Base-by-base conservation (phyloP, 2,888 invertebrate species). In the Clitarchus hookeri region DNA sequence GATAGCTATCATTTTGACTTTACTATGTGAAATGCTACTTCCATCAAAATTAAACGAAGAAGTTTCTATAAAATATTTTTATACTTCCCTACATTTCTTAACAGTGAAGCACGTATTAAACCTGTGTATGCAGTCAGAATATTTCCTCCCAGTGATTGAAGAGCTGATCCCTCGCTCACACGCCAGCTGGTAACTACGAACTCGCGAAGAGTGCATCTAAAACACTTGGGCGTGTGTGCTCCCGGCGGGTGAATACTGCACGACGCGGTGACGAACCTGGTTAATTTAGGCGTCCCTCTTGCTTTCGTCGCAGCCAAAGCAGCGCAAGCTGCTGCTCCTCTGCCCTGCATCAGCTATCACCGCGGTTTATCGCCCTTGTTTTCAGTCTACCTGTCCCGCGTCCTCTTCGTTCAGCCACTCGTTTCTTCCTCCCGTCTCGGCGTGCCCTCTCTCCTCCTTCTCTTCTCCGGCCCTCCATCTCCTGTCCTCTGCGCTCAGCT, bases 281-380 rank as follows among this genome's bases (percentile, higher is more conserved):
- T 23, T 65, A 65, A 65, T 65, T 65, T 11, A 65, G 65, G 65
- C 65, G 65, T 89, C 90, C 90, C 84, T 27, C 84, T 44, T 25
- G 44, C 83, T 53, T 11, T 83, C 83, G 9, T 25, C 26, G 54
- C 27, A 27, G 25, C 54, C 12, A 53, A 9, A 23, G 27, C 23
- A n/a, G 44, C 11, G n/a, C 77, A 12, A 8, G 54, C 9, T 13
- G 16, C 48, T 48, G 48, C 6, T n/a, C 84, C 19, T 44, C 65
- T 26, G 13, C 44, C 13, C 84, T 65, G 53, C 84, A 48, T 26
- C 27, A 65, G 44, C 83, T 53, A 16, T 85, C 83, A 0, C 44
- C 6, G 36, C 27, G 36, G 25, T 65, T 27, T 83, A 23, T 44
- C 48, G 65, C 26, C 79, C 26, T 26, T 83, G n/a, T n/a, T 80